Evolutionary conservation across 2,797 vertebrate genomes (phyloP).

Genomic region (Siniperca obscura): DNA sequence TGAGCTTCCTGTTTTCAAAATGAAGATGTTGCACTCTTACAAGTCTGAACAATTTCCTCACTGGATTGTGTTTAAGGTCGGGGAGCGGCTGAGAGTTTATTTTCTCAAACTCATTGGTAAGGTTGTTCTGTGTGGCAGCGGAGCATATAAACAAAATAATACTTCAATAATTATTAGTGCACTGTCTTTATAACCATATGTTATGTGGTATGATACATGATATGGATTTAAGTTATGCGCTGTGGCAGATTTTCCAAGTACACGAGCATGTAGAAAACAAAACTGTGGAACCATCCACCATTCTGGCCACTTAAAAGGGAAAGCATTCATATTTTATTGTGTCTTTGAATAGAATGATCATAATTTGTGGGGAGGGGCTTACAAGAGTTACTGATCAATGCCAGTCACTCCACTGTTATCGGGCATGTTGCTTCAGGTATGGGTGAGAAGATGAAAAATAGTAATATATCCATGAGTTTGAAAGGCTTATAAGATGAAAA

Average conservation of each 20-base stretch:
- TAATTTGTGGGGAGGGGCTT: not conserved
- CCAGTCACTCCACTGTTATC: not conserved
- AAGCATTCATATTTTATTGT: not conserved
- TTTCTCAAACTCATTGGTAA: not conserved
- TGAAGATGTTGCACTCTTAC: not conserved
- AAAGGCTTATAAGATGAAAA: not conserved
- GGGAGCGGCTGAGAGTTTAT: not conserved
- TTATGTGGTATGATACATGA: not conserved
- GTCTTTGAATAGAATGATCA: not conserved
- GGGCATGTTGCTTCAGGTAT: not conserved
- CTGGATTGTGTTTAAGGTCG: not conserved
- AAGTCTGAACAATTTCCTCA: not conserved
- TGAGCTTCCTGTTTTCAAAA: slow-evolving; percentile 8
- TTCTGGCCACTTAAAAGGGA: not conserved
- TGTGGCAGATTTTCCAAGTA: not conserved
- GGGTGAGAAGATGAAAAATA: not conserved
- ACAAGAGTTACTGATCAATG: not conserved
- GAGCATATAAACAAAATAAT: not conserved
- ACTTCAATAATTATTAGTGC: not conserved
- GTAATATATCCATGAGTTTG: not conserved
- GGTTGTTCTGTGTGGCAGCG: not conserved
- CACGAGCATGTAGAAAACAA: not conserved
- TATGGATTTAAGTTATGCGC: not conserved
- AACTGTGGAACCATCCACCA: not conserved
- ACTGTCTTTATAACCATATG: not conserved